Evolutionary conservation across 1,140 invertebrate species (phyloP).

Genomic region (Rhynchophorus ferrugineus): DNA sequence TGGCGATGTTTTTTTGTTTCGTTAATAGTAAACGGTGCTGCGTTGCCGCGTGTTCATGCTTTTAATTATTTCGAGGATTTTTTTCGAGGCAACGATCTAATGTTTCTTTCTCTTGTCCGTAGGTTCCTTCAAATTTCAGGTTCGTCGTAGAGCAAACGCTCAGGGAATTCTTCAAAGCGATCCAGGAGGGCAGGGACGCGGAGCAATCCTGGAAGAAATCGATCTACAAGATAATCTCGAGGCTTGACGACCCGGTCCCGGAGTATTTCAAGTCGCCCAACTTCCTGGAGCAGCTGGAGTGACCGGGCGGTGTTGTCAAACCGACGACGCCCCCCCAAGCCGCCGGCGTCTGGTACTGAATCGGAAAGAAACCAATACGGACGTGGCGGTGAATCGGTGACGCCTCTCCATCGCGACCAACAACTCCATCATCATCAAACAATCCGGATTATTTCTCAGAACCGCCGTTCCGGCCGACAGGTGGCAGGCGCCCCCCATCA

Average conservation of each 20-base stretch:
- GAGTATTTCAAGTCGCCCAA: constrained; percentile 99
- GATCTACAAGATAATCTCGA: constrained; percentile 99
- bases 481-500: no score
- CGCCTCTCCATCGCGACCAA: constrained; percentile 34
- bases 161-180: constrained; percentile 96
- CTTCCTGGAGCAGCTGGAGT: constrained; percentile 97
- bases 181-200: constrained; percentile 88
- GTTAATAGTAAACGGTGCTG: no score
- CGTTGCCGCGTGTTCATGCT: no score
- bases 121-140: constrained; percentile 97
- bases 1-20: no score
- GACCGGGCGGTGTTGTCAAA: constrained; percentile 42
- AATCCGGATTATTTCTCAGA: no score
- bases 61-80: no score
- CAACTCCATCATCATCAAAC: no score
- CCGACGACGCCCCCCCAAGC: constrained; percentile 7
- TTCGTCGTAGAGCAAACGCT: constrained; percentile 95
- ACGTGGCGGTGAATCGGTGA: constrained; percentile 38
- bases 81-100: no score
- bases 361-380: constrained; percentile 12
- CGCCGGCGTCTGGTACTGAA: constrained; percentile 15
- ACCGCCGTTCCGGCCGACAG: no score
- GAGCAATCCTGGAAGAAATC: constrained; percentile 99
- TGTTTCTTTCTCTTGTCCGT: constrained; percentile 33
- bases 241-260: constrained; percentile 95